Percentiles rank a stretch among this genome's conserved stretches.
phyloP scores from a whole-genome alignment of 2,797 vertebrate genomes.

The Tapirus indicus region DNA sequence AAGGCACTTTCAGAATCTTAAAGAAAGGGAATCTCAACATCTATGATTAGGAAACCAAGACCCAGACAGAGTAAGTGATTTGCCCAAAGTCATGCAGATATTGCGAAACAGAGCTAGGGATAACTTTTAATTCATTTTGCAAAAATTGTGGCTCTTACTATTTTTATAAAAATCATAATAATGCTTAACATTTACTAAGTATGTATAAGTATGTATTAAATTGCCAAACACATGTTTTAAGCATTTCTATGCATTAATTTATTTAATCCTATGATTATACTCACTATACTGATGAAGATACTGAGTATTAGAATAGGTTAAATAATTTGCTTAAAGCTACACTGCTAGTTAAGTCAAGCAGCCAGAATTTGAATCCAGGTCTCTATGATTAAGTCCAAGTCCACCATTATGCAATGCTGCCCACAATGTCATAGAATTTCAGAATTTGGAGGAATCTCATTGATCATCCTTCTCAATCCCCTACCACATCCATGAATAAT shows the following conservation, averaged over 20 bases:
- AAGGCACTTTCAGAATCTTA: neutral
- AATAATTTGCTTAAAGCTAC: slow-evolving; percentile 30
- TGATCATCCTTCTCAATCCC: neutral
- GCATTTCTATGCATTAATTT: neutral
- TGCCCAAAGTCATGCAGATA: slow-evolving; percentile 20
- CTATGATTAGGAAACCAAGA: neutral
- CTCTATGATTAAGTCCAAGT: neutral
- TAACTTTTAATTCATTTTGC: neutral
- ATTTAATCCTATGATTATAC: slow-evolving; percentile 21
- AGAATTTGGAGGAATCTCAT: neutral
- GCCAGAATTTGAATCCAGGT: slow-evolving; percentile 39
- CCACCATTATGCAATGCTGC: neutral
- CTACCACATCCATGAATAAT: neutral
- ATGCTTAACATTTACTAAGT: neutral
- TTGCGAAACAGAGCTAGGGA: neutral
- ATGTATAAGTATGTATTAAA: neutral
- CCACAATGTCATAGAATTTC: neutral
- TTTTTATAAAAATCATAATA: slow-evolving; percentile 36
- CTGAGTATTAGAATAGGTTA: neutral
- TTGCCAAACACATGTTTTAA: neutral
- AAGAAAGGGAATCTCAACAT: slow-evolving; percentile 14
- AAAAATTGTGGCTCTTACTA: neutral
- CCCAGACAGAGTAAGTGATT: neutral
- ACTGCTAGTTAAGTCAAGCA: neutral
- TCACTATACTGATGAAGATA: slow-evolving; percentile 32